Evolutionary conservation across 2,888 invertebrate species (phyloP).

Genomic region (Agrochola lota): DNA sequence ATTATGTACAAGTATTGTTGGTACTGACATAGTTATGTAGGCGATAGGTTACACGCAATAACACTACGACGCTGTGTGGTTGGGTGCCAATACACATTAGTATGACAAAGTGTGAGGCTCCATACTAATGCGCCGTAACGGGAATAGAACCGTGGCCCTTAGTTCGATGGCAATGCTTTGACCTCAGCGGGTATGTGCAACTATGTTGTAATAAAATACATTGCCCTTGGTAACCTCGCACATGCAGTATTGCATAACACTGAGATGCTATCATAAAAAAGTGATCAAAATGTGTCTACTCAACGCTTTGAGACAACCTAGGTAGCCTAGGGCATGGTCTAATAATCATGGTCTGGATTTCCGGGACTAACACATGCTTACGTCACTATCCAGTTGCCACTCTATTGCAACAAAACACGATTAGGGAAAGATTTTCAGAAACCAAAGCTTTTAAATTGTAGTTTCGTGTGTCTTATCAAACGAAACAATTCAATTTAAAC

Average conservation of each 20-base stretch:
- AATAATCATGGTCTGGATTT: too few relatives aligned
- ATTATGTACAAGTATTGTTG: constrained; percentile 35
- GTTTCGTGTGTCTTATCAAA: too few relatives aligned
- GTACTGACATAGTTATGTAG: constrained; percentile 25
- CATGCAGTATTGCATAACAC: background rate
- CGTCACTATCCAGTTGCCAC: too few relatives aligned
- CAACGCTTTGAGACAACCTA: background rate
- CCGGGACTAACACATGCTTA: too few relatives aligned
- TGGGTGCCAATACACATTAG: constrained; percentile 44
- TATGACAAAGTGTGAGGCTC: constrained; percentile 23
- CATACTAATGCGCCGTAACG: constrained; percentile 41
- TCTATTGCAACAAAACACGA: too few relatives aligned
- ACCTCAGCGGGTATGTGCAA: background rate
- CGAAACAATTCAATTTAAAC: too few relatives aligned
- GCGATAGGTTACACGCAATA: constrained; percentile 26
- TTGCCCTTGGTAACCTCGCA: background rate
- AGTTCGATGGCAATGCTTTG: background rate
- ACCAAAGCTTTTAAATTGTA: too few relatives aligned
- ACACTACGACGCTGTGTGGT: constrained; percentile 18
- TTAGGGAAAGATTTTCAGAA: too few relatives aligned
- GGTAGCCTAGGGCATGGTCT: background rate
- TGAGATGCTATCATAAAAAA: background rate
- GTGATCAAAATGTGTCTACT: background rate
- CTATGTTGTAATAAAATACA: background rate
- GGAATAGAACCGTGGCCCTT: constrained; percentile 7